Evolutionary conservation across 2,888 invertebrate genomes (phyloP).

Genomic region (Leptopilina myrica): DNA sequence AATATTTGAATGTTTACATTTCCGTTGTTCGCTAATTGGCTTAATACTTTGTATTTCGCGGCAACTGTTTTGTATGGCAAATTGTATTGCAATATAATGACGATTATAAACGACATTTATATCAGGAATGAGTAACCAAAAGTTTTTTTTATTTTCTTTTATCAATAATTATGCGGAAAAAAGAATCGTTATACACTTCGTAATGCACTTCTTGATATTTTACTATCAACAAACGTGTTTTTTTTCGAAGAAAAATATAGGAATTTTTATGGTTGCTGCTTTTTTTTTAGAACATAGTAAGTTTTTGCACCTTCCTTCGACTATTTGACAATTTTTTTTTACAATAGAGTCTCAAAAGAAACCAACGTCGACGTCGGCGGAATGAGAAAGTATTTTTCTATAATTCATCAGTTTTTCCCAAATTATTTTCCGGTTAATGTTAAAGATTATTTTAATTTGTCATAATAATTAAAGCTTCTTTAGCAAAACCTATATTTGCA

Average conservation of each 20-base stretch:
- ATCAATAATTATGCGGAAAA: not conserved
- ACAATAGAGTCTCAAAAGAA: no score
- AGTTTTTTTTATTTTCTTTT: constrained; percentile 7
- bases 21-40: constrained; percentile 74
- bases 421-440: no score
- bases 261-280: not conserved
- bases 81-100: constrained; percentile 63
- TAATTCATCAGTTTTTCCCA: no score
- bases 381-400: no score
- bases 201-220: constrained; percentile 3
- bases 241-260: not conserved
- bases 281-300: not conserved
- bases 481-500: no score
- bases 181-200: not conserved
- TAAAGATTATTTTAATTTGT: no score
- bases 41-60: constrained; percentile 73
- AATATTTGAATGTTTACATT: constrained; percentile 75
- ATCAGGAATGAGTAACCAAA: constrained; percentile 42
- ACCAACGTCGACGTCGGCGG: no score
- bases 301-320: not conserved
- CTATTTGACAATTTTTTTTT: not conserved
- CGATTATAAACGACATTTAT: constrained; percentile 45
- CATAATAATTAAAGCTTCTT: no score
- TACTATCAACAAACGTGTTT: not conserved
- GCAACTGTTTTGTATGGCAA: constrained; percentile 70